Percentiles rank a stretch among this genome's conserved stretches.
phyloP scores from a whole-genome alignment of 2,888 invertebrate species.

The Caenorhabditis becei region DNA sequence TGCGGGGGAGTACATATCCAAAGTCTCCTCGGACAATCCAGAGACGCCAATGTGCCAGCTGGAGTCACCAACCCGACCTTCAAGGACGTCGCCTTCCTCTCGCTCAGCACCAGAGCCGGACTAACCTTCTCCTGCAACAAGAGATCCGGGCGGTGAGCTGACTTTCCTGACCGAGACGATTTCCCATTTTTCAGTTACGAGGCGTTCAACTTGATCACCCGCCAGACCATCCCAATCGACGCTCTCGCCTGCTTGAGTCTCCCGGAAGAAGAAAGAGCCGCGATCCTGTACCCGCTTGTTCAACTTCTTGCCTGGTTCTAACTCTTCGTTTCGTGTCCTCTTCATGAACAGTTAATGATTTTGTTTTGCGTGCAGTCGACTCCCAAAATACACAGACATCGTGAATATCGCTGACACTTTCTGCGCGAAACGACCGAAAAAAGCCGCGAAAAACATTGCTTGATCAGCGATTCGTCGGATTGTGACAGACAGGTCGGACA shows the following conservation, averaged over 20 bases:
- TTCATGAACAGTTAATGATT: conserved; percentile 9
- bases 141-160: conserved; percentile 18
- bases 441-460: conserved; percentile 15
- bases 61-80: neutral
- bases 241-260: conserved; percentile 20
- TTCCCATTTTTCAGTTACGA: conserved; percentile 37
- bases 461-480: conserved; percentile 9
- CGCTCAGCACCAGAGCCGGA: conserved; percentile 40
- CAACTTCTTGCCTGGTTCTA: neutral
- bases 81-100: conserved; percentile 35
- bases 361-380: neutral
- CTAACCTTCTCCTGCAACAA: conserved; percentile 31
- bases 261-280: neutral
- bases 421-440: neutral
- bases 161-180: neutral
- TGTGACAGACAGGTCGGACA: conserved; percentile 34
- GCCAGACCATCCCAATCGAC: conserved; percentile 26
- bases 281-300: neutral
- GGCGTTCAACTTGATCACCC: conserved; percentile 34
- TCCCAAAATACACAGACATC: conserved; percentile 21
- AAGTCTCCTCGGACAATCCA: conserved; percentile 31
- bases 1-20: conserved; percentile 41
- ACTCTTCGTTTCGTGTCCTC: neutral
- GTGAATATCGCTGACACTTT: conserved; percentile 21
- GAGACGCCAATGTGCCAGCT: conserved; percentile 2